Conservation (phyloP, 2,113 vertebrate species). For the Dasyurus viverrinus region DNA sequence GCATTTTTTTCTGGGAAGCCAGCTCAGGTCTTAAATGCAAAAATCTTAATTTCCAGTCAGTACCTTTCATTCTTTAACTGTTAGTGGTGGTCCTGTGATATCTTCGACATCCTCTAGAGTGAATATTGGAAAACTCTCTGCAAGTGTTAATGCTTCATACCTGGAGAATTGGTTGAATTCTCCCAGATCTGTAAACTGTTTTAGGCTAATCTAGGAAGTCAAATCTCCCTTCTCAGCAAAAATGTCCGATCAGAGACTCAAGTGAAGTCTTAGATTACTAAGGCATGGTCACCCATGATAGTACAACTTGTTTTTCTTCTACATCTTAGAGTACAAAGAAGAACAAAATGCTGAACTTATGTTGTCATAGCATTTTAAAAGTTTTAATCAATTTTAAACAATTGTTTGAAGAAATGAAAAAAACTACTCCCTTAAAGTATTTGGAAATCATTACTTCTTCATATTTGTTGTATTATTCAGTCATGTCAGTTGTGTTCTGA, state of each 20-base stretch:
- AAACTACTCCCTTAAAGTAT: neutral
- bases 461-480: neutral
- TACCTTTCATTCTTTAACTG: neutral
- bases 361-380: neutral
- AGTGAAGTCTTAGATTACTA: neutral
- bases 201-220: slow-evolving; percentile 11
- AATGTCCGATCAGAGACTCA: neutral
- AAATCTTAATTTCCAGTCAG: neutral
- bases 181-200: neutral
- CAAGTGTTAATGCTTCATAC: neutral
- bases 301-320: neutral
- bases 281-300: neutral
- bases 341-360: neutral
- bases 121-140: neutral
- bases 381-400: slow-evolving; percentile 7
- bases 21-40: neutral
- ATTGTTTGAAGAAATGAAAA: neutral
- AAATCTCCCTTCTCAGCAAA: slow-evolving; percentile 34
- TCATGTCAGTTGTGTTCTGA: too few species aligned
- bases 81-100: neutral
- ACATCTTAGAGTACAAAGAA: neutral
- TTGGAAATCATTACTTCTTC: neutral
- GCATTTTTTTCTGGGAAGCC: neutral
- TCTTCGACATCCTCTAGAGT: neutral
- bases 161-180: neutral